phyloP scores from a whole-genome alignment of 2,888 invertebrate genomes.

The Lithophane socia region DNA sequence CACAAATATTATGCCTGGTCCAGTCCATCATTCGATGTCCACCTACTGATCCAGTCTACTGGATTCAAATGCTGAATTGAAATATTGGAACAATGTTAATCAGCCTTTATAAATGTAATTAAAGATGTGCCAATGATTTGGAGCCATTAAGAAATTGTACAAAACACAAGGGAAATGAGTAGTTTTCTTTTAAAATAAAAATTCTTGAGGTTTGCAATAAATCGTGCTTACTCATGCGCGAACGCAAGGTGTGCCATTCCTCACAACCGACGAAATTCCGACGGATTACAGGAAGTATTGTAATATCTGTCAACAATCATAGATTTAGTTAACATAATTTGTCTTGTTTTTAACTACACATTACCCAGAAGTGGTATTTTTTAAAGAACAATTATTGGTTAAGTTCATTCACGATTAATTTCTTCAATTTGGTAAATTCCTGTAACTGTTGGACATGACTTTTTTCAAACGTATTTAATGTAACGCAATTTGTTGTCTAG shows the following conservation, averaged over 20 bases:
- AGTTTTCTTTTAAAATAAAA: constrained; percentile 6
- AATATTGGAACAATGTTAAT: neutral
- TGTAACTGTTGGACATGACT: neutral
- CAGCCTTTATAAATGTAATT: neutral
- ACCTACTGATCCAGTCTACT: neutral
- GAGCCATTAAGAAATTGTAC: neutral
- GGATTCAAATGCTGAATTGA: neutral
- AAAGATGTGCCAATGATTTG: neutral
- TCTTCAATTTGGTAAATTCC: constrained; percentile 5
- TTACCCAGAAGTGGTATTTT: neutral
- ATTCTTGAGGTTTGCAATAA: constrained; percentile 18
- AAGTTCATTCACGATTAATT: constrained; percentile 8
- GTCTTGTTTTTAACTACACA: neutral
- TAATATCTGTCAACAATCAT: constrained; percentile 32
- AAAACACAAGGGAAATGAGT: neutral
- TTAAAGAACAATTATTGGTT: neutral
- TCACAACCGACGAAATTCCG: constrained; percentile 27
- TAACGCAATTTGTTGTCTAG: neutral
- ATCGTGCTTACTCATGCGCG: constrained; percentile 40
- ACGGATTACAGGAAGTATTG: constrained; percentile 40
- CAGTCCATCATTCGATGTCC: neutral
- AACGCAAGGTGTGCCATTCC: constrained; percentile 34
- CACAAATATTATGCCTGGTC: too few relatives aligned
- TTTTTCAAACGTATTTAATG: constrained; percentile 3
- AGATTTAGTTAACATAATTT: constrained; percentile 10